phyloP scores from a whole-genome alignment of 2,113 vertebrate genomes.

The Ellobius talpinus region DNA sequence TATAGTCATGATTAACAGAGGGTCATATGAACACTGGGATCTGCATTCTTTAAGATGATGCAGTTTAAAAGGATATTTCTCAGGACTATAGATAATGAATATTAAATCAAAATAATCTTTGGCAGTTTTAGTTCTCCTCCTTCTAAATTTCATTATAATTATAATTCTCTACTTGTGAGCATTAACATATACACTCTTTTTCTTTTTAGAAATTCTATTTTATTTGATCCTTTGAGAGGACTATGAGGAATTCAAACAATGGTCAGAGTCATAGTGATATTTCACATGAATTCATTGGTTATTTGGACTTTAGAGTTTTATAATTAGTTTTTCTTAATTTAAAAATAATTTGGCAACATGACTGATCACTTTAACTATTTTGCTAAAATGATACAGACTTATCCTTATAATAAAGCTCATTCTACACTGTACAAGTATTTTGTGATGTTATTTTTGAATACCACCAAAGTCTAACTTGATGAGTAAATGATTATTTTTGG shows the following conservation, averaged over 20 bases:
- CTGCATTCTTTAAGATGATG: not conserved
- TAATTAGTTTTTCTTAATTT: not conserved
- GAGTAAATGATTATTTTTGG: not conserved
- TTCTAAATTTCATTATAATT: conserved; percentile 19
- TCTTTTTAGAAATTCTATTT: not conserved
- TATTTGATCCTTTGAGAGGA: not conserved
- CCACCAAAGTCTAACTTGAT: not conserved
- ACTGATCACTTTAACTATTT: not conserved
- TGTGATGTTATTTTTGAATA: not conserved
- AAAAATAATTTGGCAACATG: not conserved
- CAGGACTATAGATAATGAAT: not conserved
- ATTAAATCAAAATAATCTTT: not conserved
- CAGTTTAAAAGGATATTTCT: conserved; percentile 7
- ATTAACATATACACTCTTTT: not conserved
- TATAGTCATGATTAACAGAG: conserved; percentile 40
- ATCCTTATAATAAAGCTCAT: not conserved
- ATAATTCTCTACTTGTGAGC: not conserved
- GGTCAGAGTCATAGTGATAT: not conserved
- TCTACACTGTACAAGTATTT: not conserved
- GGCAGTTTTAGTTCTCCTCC: not conserved
- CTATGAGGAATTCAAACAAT: not conserved
- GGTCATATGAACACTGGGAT: not conserved
- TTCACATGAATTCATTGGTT: not conserved
- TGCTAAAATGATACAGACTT: not conserved
- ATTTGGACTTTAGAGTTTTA: not conserved